A percentile compares a stretch with the other conserved stretches of the same genome.
Evolutionary conservation across 2,113 vertebrate genomes (phyloP).

Genomic region (Poeciliopsis occidentalis): DNA sequence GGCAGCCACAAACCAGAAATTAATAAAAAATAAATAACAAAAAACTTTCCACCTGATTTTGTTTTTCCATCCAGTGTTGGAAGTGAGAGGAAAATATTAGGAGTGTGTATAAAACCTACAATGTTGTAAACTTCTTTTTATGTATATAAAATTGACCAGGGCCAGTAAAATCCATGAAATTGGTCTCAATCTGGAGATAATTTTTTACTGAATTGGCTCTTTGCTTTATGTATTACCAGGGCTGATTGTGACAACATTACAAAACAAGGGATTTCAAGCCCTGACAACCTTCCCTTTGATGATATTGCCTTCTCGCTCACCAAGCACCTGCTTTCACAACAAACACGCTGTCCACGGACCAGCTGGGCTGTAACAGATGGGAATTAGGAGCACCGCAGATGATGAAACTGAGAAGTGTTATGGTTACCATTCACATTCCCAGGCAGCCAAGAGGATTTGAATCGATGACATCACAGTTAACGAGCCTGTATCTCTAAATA

Average conservation of each 20-base stretch:
- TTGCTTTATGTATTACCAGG: neutral
- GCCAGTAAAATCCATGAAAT: neutral
- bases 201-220: too few relatives aligned
- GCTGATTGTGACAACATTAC: neutral
- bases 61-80: neutral
- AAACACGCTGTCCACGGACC: conserved; percentile 18
- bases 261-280: neutral
- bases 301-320: neutral
- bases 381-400: conserved; percentile 18
- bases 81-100: neutral
- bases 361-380: conserved; percentile 27
- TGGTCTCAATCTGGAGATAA: too few relatives aligned
- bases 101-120: neutral
- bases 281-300: neutral
- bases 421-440: conserved; percentile 31
- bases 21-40: neutral
- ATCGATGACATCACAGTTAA: conserved; percentile 24
- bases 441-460: conserved; percentile 18
- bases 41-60: neutral
- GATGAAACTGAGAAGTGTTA: conserved; percentile 15
- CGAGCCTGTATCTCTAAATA: conserved; percentile 14
- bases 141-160: neutral
- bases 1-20: neutral
- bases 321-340: conserved; percentile 1
- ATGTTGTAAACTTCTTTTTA: neutral